These are phyloP conservation scores for Mactromeris polynyma DNA, from an alignment of 2,888 invertebrate genomes.

Conservation along the genomic window DNA sequence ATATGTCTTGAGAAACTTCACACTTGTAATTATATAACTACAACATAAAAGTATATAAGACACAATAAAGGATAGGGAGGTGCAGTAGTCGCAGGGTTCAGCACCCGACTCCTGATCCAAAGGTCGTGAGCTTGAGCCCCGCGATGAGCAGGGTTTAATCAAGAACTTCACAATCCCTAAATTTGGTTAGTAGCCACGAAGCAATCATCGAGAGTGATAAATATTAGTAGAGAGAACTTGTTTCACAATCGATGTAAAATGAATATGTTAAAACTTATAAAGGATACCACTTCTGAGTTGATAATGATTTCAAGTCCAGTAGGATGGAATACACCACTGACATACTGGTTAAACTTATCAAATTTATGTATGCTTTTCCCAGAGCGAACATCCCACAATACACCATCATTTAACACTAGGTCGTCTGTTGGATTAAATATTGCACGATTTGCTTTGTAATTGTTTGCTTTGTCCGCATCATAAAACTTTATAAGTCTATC, in stretches of 20 bases:
- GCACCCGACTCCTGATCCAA: too few species aligned
- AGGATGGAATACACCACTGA: constrained; percentile 98
- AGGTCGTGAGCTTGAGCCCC: too few species aligned
- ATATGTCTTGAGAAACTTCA: too few species aligned
- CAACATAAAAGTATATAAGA: background rate
- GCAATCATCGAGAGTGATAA: too few species aligned
- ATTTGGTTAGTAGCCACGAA: background rate
- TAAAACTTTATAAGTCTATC: constrained; percentile 91
- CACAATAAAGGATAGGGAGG: background rate
- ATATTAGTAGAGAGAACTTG: too few species aligned
- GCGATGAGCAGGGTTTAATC: too few species aligned
- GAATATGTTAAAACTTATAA: constrained; percentile 34
- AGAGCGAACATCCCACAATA: constrained; percentile 96
- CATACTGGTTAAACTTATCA: constrained; percentile 97
- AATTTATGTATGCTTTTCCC: constrained; percentile 97
- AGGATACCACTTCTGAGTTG: constrained; percentile 94
- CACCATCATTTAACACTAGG: constrained; percentile 97
- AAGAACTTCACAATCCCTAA: too few species aligned
- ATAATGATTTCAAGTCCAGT: constrained; percentile 98
- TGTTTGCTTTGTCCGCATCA: constrained; percentile 94
- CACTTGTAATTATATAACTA: background rate
- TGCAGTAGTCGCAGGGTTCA: background rate
- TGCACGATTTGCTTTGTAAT: constrained; percentile 97
- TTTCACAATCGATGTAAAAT: too few species aligned
- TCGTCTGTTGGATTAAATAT: constrained; percentile 98